Conservation (phyloP, 1,140 invertebrate genomes). For the Bombus superbus region DNA sequence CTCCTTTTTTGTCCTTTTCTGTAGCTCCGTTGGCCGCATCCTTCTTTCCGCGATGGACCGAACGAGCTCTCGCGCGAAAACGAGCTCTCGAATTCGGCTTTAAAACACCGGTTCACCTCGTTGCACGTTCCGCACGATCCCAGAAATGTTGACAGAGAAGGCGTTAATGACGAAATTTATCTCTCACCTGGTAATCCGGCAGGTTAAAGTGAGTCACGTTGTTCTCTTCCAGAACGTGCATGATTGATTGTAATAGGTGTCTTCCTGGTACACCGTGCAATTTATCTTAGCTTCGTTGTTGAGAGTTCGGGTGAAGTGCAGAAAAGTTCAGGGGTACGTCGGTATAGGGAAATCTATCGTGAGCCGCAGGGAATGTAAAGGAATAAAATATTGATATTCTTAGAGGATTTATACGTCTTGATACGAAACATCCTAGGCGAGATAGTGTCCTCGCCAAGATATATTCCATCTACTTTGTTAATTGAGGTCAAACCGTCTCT, state of each 20-base stretch:
- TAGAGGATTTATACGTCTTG: constrained; percentile 12
- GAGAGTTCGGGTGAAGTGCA: constrained; percentile 4
- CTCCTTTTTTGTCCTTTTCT: constrained; percentile 27
- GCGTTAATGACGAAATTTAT: constrained; percentile 37
- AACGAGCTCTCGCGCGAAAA: neutral
- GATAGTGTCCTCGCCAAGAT: constrained; percentile 6
- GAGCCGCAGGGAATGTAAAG: neutral
- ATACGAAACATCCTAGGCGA: neutral
- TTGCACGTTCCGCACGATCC: constrained; percentile 1
- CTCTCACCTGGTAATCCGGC: constrained; percentile 21
- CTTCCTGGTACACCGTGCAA: constrained; percentile 11
- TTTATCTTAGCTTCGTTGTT: constrained; percentile 13
- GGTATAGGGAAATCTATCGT: neutral
- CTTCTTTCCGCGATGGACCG: constrained; percentile 26
- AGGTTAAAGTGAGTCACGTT: constrained; percentile 28
- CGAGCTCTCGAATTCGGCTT: constrained; percentile 15
- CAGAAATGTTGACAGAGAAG: constrained; percentile 11
- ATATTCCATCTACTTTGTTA: constrained; percentile 19
- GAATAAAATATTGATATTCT: constrained; percentile 30
- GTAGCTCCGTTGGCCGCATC: constrained; percentile 9
- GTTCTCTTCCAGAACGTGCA: neutral
- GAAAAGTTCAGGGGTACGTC: constrained; percentile 32
- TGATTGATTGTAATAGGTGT: constrained; percentile 31
- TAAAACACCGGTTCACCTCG: neutral
- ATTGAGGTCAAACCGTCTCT: constrained; percentile 18